phyloP scores from a whole-genome alignment of 2,797 vertebrate genomes.

The Thalassophryne amazonica region DNA sequence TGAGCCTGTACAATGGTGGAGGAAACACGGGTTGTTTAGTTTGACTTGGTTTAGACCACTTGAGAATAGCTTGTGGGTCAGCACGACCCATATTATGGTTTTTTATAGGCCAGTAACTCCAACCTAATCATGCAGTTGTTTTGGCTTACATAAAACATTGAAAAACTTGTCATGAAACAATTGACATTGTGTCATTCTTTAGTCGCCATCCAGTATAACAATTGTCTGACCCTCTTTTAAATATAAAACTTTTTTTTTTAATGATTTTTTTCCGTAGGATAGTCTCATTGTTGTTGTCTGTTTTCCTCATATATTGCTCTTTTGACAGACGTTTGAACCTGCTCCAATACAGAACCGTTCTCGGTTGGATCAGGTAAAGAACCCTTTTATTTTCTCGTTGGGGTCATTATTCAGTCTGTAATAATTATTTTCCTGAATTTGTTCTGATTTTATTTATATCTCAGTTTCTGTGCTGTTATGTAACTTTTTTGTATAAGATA shows the following conservation, averaged over 20 bases:
- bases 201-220: too few species aligned
- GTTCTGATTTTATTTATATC: too few species aligned
- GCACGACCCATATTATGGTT: too few species aligned
- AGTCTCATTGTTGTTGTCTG: conserved; percentile 15
- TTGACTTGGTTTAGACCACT: too few species aligned
- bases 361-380: conserved; percentile 76
- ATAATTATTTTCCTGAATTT: background rate
- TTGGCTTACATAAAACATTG: too few species aligned
- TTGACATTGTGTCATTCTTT: too few species aligned
- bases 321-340: conserved; percentile 73
- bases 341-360: conserved; percentile 74
- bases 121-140: too few species aligned
- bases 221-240: background rate
- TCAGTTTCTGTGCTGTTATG: background rate
- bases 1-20: too few species aligned
- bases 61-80: too few species aligned
- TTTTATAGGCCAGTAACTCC: too few species aligned
- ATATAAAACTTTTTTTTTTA: background rate
- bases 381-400: background rate
- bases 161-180: too few species aligned
- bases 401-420: background rate
- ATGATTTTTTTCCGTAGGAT: background rate
- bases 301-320: conserved; percentile 21
- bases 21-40: too few species aligned
- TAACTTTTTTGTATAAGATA: conserved; percentile 10